phyloP scores from a whole-genome alignment of 1,140 invertebrate genomes.

The Magallana ariakensis region DNA sequence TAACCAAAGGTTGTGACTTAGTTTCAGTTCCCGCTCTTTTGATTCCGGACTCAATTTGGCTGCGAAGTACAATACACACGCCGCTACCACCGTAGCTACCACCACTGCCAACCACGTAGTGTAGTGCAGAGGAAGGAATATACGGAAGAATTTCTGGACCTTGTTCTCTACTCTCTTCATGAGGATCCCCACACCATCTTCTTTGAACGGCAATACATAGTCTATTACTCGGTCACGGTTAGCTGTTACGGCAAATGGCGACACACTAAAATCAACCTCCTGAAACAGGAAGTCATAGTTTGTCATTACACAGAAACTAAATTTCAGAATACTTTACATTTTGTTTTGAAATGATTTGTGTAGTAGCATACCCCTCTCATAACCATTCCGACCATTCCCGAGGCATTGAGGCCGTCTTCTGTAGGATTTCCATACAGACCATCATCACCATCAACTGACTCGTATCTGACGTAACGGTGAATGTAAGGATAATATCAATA shows the following conservation, averaged over 20 bases:
- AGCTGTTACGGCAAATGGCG: slow-evolving; percentile 70
- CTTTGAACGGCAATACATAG: slow-evolving; percentile 74
- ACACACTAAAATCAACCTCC: slow-evolving; percentile 73
- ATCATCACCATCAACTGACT: slow-evolving; percentile 70
- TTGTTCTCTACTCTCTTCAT: slow-evolving; percentile 97
- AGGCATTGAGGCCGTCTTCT: slow-evolving; percentile 74
- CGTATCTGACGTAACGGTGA: slow-evolving; percentile 67
- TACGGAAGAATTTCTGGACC: slow-evolving; percentile 91
- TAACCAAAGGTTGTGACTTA: slow-evolving; percentile 54
- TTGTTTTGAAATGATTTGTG: not conserved
- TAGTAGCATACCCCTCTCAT: slow-evolving; percentile 68
- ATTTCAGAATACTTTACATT: no score
- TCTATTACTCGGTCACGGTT: slow-evolving; percentile 71
- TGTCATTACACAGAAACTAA: no score
- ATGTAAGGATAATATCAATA: no score
- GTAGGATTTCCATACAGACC: slow-evolving; percentile 74
- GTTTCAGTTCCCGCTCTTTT: not conserved
- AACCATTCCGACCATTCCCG: slow-evolving; percentile 79
- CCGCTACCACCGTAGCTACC: not conserved
- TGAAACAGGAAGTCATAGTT: slow-evolving; percentile 42
- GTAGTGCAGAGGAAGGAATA: slow-evolving; percentile 20
- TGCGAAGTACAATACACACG: slow-evolving; percentile 12
- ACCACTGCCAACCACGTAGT: slow-evolving; percentile 4
- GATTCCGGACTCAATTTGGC: not conserved
- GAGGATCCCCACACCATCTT: slow-evolving; percentile 82